Evolutionary conservation across 2,797 vertebrate species (phyloP).

Genomic region (Sylvia borin): DNA sequence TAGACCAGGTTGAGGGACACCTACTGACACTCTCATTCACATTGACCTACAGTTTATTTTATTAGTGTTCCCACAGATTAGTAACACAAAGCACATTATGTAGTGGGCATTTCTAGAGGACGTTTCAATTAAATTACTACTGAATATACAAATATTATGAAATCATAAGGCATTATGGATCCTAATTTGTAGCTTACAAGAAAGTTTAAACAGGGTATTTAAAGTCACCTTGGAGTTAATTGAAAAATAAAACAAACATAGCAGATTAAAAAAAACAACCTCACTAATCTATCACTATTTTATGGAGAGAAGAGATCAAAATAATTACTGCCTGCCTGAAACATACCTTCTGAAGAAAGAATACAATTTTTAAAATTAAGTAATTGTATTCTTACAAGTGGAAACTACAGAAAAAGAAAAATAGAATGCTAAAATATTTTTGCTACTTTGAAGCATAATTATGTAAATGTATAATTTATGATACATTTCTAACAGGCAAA

Average conservation of each 20-base stretch:
- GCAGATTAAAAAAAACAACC: neutral
- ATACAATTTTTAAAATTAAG: neutral
- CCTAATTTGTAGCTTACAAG: neutral
- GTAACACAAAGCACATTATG: neutral
- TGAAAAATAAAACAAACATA: conserved; percentile 6
- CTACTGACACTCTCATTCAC: neutral
- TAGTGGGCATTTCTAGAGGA: neutral
- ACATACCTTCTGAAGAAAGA: neutral
- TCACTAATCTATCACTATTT: neutral
- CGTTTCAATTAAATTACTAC: neutral
- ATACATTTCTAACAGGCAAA: neutral
- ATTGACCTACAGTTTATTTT: neutral
- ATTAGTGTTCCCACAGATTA: neutral
- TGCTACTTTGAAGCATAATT: neutral
- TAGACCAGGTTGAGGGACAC: neutral
- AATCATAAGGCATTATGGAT: neutral
- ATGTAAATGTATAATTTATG: neutral
- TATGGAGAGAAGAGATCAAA: neutral
- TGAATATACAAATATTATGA: neutral
- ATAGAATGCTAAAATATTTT: neutral
- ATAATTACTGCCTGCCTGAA: neutral
- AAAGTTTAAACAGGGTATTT: neutral
- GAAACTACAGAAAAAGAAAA: neutral
- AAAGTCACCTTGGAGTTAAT: neutral
- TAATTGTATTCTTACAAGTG: neutral